Evolutionary conservation across 2,797 vertebrate species (phyloP).

Genomic region (Xiphorhynchus erythropygius): DNA sequence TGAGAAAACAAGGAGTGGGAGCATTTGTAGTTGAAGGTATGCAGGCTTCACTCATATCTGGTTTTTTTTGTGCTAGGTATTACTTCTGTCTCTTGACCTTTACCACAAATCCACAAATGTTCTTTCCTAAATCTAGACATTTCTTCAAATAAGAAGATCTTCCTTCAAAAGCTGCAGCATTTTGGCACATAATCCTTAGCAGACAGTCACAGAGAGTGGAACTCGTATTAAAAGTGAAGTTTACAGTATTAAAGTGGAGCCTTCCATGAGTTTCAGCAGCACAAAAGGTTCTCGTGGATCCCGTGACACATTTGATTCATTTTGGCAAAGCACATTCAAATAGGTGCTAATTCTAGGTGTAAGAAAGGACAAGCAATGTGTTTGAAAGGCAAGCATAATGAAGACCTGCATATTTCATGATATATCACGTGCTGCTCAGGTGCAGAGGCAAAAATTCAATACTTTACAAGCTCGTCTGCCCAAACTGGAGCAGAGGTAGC

Average conservation of each 20-base stretch:
- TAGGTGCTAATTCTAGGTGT: neutral
- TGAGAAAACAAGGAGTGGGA: neutral
- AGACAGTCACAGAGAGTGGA: neutral
- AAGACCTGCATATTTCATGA: constrained; percentile 31
- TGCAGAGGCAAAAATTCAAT: constrained; percentile 56
- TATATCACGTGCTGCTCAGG: constrained; percentile 46
- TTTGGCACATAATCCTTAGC: neutral
- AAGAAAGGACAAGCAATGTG: neutral
- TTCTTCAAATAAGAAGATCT: neutral
- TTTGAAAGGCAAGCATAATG: neutral
- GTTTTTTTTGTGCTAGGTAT: neutral
- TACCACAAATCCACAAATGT: neutral
- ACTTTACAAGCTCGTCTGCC: constrained; percentile 6
- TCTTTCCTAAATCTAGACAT: neutral
- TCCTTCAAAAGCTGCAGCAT: neutral
- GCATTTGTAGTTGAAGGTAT: neutral
- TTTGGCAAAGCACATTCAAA: neutral
- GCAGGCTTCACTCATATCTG: rapidly evolving
- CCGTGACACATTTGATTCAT: neutral
- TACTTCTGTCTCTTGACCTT: neutral
- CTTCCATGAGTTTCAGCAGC: neutral
- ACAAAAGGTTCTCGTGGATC: neutral
- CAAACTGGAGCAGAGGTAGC: constrained; percentile 51
- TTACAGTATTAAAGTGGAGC: neutral
- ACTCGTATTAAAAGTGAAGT: neutral